Conservation (phyloP, 1,140 invertebrate species). For the Diabrotica undecimpunctata region DNA sequence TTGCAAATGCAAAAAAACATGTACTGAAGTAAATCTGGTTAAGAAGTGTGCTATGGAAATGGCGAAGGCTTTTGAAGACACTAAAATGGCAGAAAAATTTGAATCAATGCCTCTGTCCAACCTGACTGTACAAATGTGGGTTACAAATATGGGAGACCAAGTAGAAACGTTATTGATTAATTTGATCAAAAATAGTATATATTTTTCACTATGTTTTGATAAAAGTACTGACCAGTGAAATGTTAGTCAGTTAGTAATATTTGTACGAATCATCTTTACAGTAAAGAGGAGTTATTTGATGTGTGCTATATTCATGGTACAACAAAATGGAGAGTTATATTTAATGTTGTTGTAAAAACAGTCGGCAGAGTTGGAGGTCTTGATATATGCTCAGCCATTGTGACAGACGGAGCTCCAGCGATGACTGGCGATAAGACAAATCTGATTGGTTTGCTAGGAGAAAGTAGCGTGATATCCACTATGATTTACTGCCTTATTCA, state of each 20-base stretch:
- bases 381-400: conserved; percentile 29
- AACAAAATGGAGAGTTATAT: conserved; percentile 30
- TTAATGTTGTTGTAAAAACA: conserved; percentile 29
- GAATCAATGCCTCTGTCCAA: no score
- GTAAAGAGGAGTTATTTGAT: conserved; percentile 29
- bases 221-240: conserved; percentile 30
- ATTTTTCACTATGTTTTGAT: conserved; percentile 30
- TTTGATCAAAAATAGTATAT: conserved; percentile 26
- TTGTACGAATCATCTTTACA: conserved; percentile 27
- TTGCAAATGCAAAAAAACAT: no score
- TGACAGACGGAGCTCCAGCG: conserved; percentile 25
- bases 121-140: no score
- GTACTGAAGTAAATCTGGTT: no score
- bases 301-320: conserved; percentile 25
- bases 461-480: conserved; percentile 26
- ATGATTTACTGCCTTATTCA: conserved; percentile 29
- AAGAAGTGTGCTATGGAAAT: no score
- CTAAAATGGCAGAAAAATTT: no score
- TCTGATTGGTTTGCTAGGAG: conserved; percentile 23
- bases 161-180: conserved; percentile 25
- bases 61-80: no score
- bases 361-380: conserved; percentile 30
- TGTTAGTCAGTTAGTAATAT: conserved; percentile 31
- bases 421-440: conserved; percentile 26
- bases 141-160: conserved; percentile 24